Conservation (phyloP, 1,140 invertebrate genomes). For the Ericerus pela region DNA sequence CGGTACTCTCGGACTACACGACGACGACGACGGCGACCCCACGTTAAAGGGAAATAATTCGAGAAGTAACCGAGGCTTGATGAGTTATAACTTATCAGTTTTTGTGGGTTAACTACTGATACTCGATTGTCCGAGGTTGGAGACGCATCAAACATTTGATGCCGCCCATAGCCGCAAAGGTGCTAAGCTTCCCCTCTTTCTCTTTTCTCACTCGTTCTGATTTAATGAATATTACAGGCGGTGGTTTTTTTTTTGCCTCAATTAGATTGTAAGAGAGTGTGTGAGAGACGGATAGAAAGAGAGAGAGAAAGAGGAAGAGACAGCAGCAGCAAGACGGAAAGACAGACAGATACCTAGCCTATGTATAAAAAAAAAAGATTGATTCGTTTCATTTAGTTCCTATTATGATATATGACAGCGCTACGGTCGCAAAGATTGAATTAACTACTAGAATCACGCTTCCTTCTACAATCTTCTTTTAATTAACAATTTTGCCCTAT, state of each 20-base stretch:
- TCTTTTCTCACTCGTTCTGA: no score
- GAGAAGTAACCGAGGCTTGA: background rate
- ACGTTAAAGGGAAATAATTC: constrained; percentile 1
- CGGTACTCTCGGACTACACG: background rate
- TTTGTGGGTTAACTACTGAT: constrained; percentile 6
- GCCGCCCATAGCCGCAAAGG: no score
- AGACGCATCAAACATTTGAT: no score
- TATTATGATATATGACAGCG: constrained; percentile 10
- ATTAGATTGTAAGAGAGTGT: no score
- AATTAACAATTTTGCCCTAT: constrained; percentile 5
- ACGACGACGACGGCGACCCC: background rate
- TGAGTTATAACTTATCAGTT: constrained; percentile 7
- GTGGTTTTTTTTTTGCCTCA: no score
- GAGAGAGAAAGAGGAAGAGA: no score
- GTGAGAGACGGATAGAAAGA: no score
- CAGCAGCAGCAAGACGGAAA: no score
- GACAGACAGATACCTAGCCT: no score
- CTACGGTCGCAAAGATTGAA: background rate
- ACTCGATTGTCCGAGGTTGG: background rate
- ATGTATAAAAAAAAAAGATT: no score
- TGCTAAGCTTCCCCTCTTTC: no score
- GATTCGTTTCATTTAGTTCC: constrained; percentile 9
- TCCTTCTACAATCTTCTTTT: background rate
- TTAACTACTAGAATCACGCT: constrained; percentile 7
- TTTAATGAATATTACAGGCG: no score